Conservation (phyloP, 2,888 invertebrate genomes). For the Coecobrya sp. region DNA sequence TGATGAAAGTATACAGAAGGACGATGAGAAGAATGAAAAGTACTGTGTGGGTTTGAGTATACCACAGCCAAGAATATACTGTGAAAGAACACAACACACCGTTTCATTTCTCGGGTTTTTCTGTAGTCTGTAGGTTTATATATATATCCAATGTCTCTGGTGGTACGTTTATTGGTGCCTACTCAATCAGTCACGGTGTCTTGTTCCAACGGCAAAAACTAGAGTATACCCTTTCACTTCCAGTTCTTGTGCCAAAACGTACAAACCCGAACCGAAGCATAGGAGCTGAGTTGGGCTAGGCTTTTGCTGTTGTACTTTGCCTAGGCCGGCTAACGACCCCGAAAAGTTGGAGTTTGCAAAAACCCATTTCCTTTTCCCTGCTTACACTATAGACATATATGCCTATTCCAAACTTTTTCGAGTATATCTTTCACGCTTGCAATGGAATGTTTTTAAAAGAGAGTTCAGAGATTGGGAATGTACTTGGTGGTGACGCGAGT, state of each 20-base stretch:
- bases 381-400: neutral
- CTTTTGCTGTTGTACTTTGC: constrained; percentile 72
- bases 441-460: constrained; percentile 1
- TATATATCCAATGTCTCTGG: constrained; percentile 21
- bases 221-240: constrained; percentile 66
- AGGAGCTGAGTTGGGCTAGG: constrained; percentile 81
- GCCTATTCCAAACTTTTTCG: neutral
- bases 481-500: neutral
- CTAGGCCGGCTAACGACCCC: constrained; percentile 85
- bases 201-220: neutral
- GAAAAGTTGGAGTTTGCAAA: constrained; percentile 78
- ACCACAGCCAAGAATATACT: neutral
- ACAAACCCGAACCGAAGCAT: constrained; percentile 77
- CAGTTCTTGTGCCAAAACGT: constrained; percentile 77
- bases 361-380: constrained; percentile 14
- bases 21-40: neutral
- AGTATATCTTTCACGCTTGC: neutral
- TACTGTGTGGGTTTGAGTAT: constrained; percentile 25
- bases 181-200: constrained; percentile 27
- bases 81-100: neutral
- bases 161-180: neutral
- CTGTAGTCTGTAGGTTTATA: neutral
- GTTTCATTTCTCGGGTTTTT: constrained; percentile 31
- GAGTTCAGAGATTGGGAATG: constrained; percentile 8
- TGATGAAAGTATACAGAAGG: constrained; percentile 23